A percentile compares a stretch with the other conserved stretches of the same genome.
These are phyloP conservation scores for Leptura quadrifasciata DNA, from an alignment of 2,888 invertebrate species.

Conservation along the genomic window DNA sequence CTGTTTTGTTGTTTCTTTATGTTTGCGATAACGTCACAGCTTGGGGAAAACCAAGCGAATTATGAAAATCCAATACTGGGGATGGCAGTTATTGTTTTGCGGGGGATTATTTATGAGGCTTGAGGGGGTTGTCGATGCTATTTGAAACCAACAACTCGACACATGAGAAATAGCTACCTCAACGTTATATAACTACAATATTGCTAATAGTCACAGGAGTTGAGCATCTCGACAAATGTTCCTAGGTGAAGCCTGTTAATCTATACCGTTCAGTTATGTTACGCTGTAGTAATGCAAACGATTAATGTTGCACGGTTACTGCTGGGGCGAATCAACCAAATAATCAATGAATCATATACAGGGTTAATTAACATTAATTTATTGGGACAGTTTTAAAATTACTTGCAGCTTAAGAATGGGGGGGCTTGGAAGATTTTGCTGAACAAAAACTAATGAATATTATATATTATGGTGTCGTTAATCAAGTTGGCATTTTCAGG, in stretches of 20 bases:
- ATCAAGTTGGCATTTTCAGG: no score
- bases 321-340: neutral
- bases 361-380: no score
- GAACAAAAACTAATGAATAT: no score
- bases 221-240: slow-evolving; percentile 25
- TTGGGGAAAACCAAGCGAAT: slow-evolving; percentile 58
- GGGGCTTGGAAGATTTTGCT: no score
- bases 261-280: slow-evolving; percentile 27
- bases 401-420: no score
- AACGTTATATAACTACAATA: slow-evolving; percentile 32
- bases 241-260: slow-evolving; percentile 19
- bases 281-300: slow-evolving; percentile 4
- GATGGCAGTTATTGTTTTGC: slow-evolving; percentile 68
- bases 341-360: no score
- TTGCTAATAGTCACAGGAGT: slow-evolving; percentile 27
- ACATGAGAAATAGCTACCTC: slow-evolving; percentile 54
- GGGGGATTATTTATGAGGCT: slow-evolving; percentile 65
- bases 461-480: no score
- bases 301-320: slow-evolving; percentile 15
- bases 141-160: slow-evolving; percentile 57
- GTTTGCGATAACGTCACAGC: slow-evolving; percentile 56
- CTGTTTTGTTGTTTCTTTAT: slow-evolving; percentile 58
- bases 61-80: slow-evolving; percentile 69
- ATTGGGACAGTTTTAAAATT: no score
- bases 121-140: slow-evolving; percentile 63